Evolutionary conservation across 30 jellyfish, hydroid and myxozoan genomes (phyloP).

Genomic region (Catostylus mosaicus): DNA sequence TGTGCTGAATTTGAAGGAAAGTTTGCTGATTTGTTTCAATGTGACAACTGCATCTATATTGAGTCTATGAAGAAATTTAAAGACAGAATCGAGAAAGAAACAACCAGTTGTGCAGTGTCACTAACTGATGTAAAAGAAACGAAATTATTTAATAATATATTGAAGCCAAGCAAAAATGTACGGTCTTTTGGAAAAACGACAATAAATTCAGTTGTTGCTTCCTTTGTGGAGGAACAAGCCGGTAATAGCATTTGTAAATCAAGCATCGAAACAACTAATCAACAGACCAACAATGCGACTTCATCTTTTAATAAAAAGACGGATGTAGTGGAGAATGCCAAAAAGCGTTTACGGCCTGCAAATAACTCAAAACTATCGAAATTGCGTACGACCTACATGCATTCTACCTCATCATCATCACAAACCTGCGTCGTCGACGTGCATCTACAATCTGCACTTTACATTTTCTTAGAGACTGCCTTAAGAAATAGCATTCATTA

Average conservation of each 20-base stretch:
- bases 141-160: not conserved
- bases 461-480: not conserved
- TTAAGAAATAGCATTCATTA: not conserved
- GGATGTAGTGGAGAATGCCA: not conserved
- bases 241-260: not conserved
- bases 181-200: not conserved
- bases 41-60: conserved; percentile 5
- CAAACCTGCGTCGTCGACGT: not conserved
- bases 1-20: conserved; percentile 42
- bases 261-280: not conserved
- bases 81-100: conserved; percentile 5
- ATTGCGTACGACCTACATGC: not conserved
- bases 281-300: not conserved
- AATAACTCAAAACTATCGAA: too few relatives aligned
- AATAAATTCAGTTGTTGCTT: not conserved
- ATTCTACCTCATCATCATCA: not conserved
- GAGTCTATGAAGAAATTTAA: not conserved
- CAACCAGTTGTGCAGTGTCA: conserved; percentile 6
- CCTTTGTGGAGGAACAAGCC: not conserved
- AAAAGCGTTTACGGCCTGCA: not conserved
- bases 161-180: not conserved
- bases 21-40: not conserved
- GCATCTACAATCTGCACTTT: not conserved
- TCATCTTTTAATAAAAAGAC: not conserved
- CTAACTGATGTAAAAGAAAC: not conserved